Percentiles rank a stretch among this genome's conserved stretches.
phyloP scores from a whole-genome alignment of 2,888 invertebrate genomes.

The Heliconius cydno region DNA sequence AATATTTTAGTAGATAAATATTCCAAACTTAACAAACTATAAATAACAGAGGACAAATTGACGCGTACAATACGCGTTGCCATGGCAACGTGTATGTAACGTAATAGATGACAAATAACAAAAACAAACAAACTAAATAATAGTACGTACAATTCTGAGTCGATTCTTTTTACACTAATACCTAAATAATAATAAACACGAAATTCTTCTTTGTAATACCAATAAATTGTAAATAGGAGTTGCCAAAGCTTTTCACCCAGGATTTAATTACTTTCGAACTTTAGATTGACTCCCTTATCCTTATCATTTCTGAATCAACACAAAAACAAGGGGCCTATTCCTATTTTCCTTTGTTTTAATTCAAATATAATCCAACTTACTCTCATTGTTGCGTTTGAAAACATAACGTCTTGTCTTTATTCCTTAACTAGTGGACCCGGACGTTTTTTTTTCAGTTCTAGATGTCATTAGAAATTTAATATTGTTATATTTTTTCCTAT shows the following conservation, averaged over 20 bases:
- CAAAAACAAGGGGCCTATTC: slow-evolving; percentile 40
- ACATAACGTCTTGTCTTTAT: slow-evolving; percentile 4
- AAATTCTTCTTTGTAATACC: background rate
- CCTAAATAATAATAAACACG: background rate
- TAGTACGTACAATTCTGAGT: no score
- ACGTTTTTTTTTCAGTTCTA: no score
- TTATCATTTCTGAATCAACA: slow-evolving; percentile 36
- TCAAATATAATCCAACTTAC: slow-evolving; percentile 33
- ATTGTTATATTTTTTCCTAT: no score
- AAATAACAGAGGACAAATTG: no score
- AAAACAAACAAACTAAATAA: no score
- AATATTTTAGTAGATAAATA: no score
- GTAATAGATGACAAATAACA: no score
- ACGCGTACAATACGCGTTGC: no score
- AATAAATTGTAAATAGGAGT: slow-evolving; percentile 18
- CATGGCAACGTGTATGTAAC: no score
- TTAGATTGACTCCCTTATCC: slow-evolving; percentile 44
- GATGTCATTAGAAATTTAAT: no score
- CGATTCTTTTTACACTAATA: background rate
- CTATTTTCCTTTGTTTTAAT: slow-evolving; percentile 39
- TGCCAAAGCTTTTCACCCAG: slow-evolving; percentile 21
- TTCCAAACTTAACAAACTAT: no score
- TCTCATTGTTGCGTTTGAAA: slow-evolving; percentile 7
- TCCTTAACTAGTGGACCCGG: no score
- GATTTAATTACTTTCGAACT: slow-evolving; percentile 44